Base-by-base conservation (phyloP, 1,140 invertebrate species). In the Heliothis subflexa region DNA sequence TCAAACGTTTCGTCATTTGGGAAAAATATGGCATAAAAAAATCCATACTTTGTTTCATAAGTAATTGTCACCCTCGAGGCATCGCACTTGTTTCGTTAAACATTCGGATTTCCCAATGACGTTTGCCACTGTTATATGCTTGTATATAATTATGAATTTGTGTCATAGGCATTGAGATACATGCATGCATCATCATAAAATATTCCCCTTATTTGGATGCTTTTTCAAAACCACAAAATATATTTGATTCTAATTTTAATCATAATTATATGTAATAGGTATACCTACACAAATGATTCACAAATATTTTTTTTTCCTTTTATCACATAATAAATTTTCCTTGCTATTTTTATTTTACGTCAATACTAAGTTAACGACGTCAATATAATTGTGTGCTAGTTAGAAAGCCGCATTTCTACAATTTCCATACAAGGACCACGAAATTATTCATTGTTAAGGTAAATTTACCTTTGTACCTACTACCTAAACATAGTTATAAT, bases 101-200 rank as follows among this genome's bases (percentile, higher is more conserved):
- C 64, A 68, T 70, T 70, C 13, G 66, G 66, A 49, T 70, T 70
- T 70, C 47, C 66, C 66, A 28, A 14, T 50, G 28, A 68, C 16
- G 62, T 68, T 70, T 70, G 50, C 33, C 47, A 25, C 47, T 25
- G 21, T 70, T 49, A 28, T 52, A 28, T 25, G 47, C 18, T 4
- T 0, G 45, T 50, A 50, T 25, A 50, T 25, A 68, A 40, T 49
- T 16, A 68, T 7, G 11, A 49, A 50, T 49, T 40, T 40, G 33
- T 40, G 33, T 40, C 33, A 40, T 40, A 40, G 18, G 18, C 33
- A n/a, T 45, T 54, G 52, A 16, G 61, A n/a, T 64, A 62, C 28
- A 18, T 64, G 55, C 21, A 59, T 59, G 55, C 14, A 28, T 59
- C 55, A 59, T 59, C 11, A 59, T 59, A 16, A n/a, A 52, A n/a